Evolutionary conservation across 2,113 vertebrate genomes (phyloP).

Genomic region (Scortum barcoo): DNA sequence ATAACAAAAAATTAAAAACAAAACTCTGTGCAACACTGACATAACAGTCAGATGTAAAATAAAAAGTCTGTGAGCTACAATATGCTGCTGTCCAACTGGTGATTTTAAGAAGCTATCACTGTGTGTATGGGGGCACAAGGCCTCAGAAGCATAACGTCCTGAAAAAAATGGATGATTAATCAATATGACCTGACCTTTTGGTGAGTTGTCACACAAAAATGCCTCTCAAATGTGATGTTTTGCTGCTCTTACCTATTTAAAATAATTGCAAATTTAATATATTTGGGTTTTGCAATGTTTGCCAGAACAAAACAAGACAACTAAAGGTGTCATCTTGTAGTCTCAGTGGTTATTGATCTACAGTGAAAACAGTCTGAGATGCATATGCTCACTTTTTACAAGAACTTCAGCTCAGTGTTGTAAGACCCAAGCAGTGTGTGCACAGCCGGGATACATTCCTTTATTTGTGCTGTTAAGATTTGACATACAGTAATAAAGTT

Average conservation of each 20-base stretch:
- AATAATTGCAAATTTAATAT: not conserved
- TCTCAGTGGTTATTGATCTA: no score
- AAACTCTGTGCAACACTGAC: not conserved
- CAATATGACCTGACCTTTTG: no score
- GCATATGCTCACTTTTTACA: not conserved
- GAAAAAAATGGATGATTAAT: not conserved
- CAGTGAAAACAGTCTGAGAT: no score
- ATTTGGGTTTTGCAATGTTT: not conserved
- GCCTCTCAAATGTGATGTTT: not conserved
- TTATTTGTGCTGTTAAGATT: not conserved
- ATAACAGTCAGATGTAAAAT: not conserved
- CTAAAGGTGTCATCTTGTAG: not conserved
- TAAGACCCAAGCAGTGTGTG: not conserved
- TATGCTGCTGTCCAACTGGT: not conserved
- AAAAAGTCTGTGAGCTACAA: not conserved
- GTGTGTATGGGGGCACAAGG: not conserved
- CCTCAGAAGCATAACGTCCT: not conserved
- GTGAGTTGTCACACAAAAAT: not conserved
- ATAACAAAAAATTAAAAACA: not conserved
- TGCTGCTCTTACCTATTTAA: not conserved
- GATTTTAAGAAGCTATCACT: not conserved
- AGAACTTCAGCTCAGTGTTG: not conserved
- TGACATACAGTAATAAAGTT: not conserved
- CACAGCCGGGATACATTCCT: not conserved
- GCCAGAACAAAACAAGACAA: not conserved